Evolutionary conservation across 2,113 vertebrate species (phyloP), one percentile per base, ranked within the genome.

Genomic region (Miniopterus natalensis): DNA sequence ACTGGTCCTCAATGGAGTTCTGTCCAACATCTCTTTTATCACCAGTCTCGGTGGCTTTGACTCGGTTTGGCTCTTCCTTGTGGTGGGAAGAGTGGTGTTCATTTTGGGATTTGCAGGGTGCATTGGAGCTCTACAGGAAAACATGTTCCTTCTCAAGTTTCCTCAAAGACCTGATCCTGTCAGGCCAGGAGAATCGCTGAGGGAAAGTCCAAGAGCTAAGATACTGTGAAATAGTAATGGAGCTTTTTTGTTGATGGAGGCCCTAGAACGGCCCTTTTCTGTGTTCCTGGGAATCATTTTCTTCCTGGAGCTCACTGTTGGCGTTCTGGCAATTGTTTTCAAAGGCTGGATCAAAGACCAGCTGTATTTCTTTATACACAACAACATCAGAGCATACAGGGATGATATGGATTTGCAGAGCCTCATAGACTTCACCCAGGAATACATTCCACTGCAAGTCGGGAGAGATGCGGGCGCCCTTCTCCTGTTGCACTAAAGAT

Each of bases 281-380:
- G 99, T 99, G 79, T 99, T 99, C 98, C 98, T 99, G 98, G 99
- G 99, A 66, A 99, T 99, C 96, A 99, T 99, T 98, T 99, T 99
- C 98, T 99, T 99, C 98, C 97, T 99, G 99, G 99, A 99, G 98
- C 98, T 99, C 94, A 99, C 99, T 29, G 99, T 99, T 42, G 99
- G 99, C 73, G 98, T 99, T 91, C 97, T 99, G 98, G 99, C 99
- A 15, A 99, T 99, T 97, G 99, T 99, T 96, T 99, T 99, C 98
- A 99, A 99, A 99, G 99, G 99, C 98, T 99, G 99, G 99, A 99
- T 99, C 98, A 99, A 99, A 98, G 99, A 99, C 98, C 99, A 99
- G 98, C 99, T 99, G 79, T 99, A 99, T 98, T 99, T 99, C 98
- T 99, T 99, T 96, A 99, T 99, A 97, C 99, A 99, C 99, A 99